Base-by-base conservation (phyloP, 2,113 vertebrate genomes). In the Felis chaus region DNA sequence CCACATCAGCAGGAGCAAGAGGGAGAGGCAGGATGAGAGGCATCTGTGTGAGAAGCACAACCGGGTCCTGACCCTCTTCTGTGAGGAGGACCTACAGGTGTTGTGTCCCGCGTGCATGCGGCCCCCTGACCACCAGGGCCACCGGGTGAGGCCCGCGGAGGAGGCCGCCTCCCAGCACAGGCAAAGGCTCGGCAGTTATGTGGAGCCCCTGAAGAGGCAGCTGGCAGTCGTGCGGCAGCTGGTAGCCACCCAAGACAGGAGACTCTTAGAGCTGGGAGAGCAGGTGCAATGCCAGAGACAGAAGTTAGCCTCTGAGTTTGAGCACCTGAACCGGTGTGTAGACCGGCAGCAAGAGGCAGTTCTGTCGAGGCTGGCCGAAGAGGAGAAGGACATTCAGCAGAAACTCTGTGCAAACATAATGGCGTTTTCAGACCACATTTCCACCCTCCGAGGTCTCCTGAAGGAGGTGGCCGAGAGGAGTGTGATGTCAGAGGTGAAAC, bases 51-150 rank as follows among this genome's bases (percentile, higher is more conserved):
- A 95, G 31, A 73, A 45, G 55, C 63, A 94, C 31, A 19, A 57
- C 1, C 36, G 82, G 27, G 14, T 23, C 14, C 74, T 98, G 48
- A 82, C 65, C 31, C 13, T 91, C 11, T 96, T 94, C 88, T 98
- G 98, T 63, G 97, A 98, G 13, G 85, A 98, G n/a, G 98, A 98
- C 10, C 95, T 93, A 0, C 6, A 94, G 66, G 95, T 97, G 4
- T 73, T 98, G 1, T 96, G 93, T 2, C 91, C 57, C 23, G 12
- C 50, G 45, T 91, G 50, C 57, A 0, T 36, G 19, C 7, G 45
- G 89, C 9, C 36, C 74, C 21, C 71, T 36, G 21, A n/a, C 3
- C 68, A 86, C 50, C 14, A 9, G 8, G 27, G 27, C 19, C 80
- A 93, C 93, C 0, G 65, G 1, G 19, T 96, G 66, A 50, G 12